phyloP scores from a whole-genome alignment of 2,888 invertebrate species.

The Bellardia pandia region DNA sequence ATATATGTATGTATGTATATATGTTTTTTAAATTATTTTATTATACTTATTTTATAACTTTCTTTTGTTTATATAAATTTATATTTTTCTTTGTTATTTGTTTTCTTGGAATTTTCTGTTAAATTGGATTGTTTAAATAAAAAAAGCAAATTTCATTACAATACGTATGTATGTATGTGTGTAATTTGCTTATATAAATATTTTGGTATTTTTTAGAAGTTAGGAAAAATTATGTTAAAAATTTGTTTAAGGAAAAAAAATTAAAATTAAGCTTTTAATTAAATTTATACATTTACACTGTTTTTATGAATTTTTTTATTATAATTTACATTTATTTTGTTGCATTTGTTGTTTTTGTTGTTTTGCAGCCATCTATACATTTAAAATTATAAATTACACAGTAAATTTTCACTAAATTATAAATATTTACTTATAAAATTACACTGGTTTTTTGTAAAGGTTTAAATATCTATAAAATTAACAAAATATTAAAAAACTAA shows the following conservation, averaged over 20 bases:
- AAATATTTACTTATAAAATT: slow-evolving; percentile 25
- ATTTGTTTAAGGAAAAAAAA: slow-evolving; percentile 32
- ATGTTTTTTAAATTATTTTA: slow-evolving; percentile 8
- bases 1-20: slow-evolving; percentile 45
- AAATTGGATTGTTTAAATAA: background rate
- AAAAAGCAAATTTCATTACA: background rate
- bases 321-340: slow-evolving; percentile 40
- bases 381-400: slow-evolving; percentile 56
- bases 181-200: slow-evolving; percentile 13
- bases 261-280: slow-evolving; percentile 49
- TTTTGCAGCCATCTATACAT: slow-evolving; percentile 61
- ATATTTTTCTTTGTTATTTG: slow-evolving; percentile 8
- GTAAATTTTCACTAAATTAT: slow-evolving; percentile 68
- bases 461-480: background rate
- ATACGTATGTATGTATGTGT: background rate
- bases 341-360: background rate
- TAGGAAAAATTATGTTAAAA: slow-evolving; percentile 10
- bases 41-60: slow-evolving; percentile 36
- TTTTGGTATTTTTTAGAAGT: background rate
- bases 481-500: background rate
- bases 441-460: background rate
- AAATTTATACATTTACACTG: slow-evolving; percentile 29
- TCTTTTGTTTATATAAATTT: slow-evolving; percentile 17
- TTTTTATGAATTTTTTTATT: background rate
- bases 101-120: slow-evolving; percentile 36